These are phyloP conservation scores for Natator depressus DNA, from an alignment of 2,113 vertebrate genomes.

Conservation along the genomic window DNA sequence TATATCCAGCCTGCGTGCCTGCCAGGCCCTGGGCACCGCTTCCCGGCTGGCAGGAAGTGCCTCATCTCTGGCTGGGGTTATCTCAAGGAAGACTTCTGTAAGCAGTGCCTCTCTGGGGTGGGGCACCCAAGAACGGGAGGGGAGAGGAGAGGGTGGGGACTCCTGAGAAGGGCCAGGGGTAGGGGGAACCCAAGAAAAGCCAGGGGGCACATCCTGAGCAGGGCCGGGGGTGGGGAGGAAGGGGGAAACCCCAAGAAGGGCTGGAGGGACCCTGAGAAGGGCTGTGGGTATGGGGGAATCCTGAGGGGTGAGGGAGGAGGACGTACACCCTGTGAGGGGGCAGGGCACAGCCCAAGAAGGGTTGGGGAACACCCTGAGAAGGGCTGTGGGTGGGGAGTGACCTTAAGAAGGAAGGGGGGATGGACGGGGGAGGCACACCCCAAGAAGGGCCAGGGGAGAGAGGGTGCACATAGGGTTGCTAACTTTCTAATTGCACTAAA, in stretches of 20 bases:
- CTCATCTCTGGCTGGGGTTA: conserved; percentile 96
- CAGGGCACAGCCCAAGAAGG: no score
- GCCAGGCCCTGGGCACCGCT: conserved; percentile 84
- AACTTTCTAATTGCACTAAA: no score
- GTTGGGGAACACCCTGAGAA: not conserved
- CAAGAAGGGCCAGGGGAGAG: not conserved
- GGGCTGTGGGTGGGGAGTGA: not conserved
- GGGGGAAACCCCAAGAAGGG: not conserved
- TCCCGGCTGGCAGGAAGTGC: conserved; percentile 86
- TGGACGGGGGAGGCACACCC: not conserved
- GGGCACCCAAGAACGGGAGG: accelerated
- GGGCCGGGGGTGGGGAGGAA: not conserved
- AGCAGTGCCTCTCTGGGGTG: conserved; percentile 36
- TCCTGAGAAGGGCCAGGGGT: not conserved
- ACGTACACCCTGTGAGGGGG: no score
- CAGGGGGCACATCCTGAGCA: not conserved
- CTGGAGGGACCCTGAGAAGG: not conserved
- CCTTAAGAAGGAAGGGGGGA: no score
- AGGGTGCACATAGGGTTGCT: no score
- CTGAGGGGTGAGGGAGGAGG: accelerated
- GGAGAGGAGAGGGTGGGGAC: not conserved
- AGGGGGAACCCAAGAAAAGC: not conserved
- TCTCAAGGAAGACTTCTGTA: conserved; percentile 85
- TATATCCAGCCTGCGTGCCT: conserved; percentile 91
- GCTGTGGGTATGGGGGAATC: no score